phyloP scores from a whole-genome alignment of 2,888 invertebrate species.

The Tinea pellionella region DNA sequence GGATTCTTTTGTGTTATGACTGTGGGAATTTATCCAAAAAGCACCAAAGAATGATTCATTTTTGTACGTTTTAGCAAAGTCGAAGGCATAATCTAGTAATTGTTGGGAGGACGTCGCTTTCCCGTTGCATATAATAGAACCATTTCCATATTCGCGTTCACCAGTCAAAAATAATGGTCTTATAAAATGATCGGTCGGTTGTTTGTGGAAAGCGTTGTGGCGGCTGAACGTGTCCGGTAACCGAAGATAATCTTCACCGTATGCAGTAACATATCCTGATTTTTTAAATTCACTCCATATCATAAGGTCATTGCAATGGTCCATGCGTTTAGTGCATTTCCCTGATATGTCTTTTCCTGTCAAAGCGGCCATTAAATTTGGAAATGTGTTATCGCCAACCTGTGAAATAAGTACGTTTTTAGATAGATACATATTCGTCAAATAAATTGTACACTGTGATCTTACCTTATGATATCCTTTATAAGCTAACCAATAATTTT shows the following conservation, averaged over 20 bases:
- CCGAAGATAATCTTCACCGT: slow-evolving; percentile 79
- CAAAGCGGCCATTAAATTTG: slow-evolving; percentile 86
- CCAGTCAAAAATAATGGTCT: slow-evolving; percentile 78
- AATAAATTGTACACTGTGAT: background rate
- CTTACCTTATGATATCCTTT: slow-evolving; percentile 78
- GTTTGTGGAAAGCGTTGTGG: slow-evolving; percentile 72
- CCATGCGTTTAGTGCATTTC: slow-evolving; percentile 58
- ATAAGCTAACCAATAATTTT: slow-evolving; percentile 77
- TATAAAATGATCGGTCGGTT: slow-evolving; percentile 86
- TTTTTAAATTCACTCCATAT: slow-evolving; percentile 82
- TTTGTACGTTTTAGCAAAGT: slow-evolving; percentile 74
- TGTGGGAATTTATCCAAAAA: slow-evolving; percentile 84
- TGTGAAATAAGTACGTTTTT: slow-evolving; percentile 33
- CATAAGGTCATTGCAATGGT: slow-evolving; percentile 77
- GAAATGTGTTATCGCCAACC: slow-evolving; percentile 90
- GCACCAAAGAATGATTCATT: slow-evolving; percentile 76
- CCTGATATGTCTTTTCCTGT: slow-evolving; percentile 75
- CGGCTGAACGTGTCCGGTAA: slow-evolving; percentile 75
- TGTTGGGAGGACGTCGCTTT: slow-evolving; percentile 74
- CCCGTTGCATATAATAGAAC: slow-evolving; percentile 53
- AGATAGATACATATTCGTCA: slow-evolving; percentile 18
- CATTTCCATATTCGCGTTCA: slow-evolving; percentile 65
- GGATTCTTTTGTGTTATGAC: slow-evolving; percentile 76
- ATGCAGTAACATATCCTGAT: slow-evolving; percentile 81
- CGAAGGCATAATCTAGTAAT: slow-evolving; percentile 74